Evolutionary conservation across 2,797 vertebrate genomes (phyloP).

Genomic region (Poeciliopsis presidionis): DNA sequence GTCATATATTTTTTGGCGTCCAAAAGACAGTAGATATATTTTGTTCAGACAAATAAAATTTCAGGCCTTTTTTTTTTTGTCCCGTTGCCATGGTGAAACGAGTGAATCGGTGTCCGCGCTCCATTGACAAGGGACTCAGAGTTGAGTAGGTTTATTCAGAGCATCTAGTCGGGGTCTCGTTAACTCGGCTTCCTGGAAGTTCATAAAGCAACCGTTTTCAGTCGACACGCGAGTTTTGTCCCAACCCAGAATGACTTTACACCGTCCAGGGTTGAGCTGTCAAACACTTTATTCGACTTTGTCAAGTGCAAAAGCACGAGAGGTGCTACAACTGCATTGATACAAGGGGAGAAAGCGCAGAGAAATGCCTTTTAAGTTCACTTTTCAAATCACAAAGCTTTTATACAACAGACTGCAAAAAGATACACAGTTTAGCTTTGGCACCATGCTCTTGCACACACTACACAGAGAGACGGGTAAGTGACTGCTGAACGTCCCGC

Average conservation of each 20-base stretch:
- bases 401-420: conserved; percentile 21
- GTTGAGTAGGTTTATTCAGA: no score
- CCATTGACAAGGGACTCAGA: no score
- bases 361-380: conserved; percentile 29
- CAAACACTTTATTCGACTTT: conserved; percentile 86
- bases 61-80: no score
- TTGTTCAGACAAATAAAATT: no score
- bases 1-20: no score
- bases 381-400: conserved; percentile 35
- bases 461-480: not conserved
- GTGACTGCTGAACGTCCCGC: conserved; percentile 13
- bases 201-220: not conserved
- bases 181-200: not conserved
- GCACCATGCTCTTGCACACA: conserved; percentile 27
- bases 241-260: not conserved
- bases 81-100: no score
- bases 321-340: conserved; percentile 76
- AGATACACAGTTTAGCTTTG: conserved; percentile 49
- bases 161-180: no score
- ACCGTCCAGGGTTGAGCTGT: conserved; percentile 67
- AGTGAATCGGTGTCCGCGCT: no score
- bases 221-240: not conserved
- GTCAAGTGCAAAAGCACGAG: conserved; percentile 85
- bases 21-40: no score
- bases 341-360: conserved; percentile 46